Percentiles rank a stretch among this genome's conserved stretches.
phyloP scores from a whole-genome alignment of 1,140 invertebrate genomes.

The Drosophila rufa region DNA sequence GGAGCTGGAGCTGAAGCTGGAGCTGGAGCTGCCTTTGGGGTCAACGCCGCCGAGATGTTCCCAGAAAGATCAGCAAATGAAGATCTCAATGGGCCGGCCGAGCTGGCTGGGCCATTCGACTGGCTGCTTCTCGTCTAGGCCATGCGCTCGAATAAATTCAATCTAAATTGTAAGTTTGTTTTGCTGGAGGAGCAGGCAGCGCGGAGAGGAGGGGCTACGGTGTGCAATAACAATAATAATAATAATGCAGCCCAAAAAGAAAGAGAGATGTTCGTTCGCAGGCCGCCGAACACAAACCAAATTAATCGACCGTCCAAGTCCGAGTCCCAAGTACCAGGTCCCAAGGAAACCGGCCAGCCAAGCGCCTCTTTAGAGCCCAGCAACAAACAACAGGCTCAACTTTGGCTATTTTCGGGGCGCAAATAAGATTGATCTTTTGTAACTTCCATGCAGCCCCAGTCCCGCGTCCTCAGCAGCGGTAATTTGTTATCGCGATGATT shows the following conservation, averaged over 20 bases:
- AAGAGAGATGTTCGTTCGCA: constrained; percentile 61
- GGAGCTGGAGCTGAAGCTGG: constrained; percentile 19
- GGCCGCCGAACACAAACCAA: constrained; percentile 43
- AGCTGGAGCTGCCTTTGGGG: constrained; percentile 67
- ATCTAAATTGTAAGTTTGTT: constrained; percentile 85
- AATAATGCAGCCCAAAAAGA: constrained; percentile 59
- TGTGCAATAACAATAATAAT: constrained; percentile 60
- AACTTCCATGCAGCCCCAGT: constrained; percentile 67
- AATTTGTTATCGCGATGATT: constrained; percentile 84
- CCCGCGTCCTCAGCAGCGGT: constrained; percentile 63
- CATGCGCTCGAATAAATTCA: constrained; percentile 82
- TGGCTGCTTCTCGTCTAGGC: constrained; percentile 78
- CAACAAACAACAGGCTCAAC: constrained; percentile 18
- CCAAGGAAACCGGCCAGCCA: constrained; percentile 22
- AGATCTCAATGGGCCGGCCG: constrained; percentile 75
- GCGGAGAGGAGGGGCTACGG: constrained; percentile 1
- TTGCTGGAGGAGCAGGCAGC: constrained; percentile 56
- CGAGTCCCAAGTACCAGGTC: constrained; percentile 16
- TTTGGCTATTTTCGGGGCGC: constrained; percentile 73
- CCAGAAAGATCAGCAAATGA: constrained; percentile 84
- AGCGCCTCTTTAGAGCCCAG: constrained; percentile 57
- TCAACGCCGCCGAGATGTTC: constrained; percentile 82
- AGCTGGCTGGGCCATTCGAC: constrained; percentile 25
- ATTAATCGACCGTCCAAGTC: constrained; percentile 36
- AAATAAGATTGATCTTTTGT: constrained; percentile 84